Evolutionary conservation across 2,113 vertebrate species (phyloP), one percentile per base, ranked within the genome.

Genomic region (Vulpes ferrilata): DNA sequence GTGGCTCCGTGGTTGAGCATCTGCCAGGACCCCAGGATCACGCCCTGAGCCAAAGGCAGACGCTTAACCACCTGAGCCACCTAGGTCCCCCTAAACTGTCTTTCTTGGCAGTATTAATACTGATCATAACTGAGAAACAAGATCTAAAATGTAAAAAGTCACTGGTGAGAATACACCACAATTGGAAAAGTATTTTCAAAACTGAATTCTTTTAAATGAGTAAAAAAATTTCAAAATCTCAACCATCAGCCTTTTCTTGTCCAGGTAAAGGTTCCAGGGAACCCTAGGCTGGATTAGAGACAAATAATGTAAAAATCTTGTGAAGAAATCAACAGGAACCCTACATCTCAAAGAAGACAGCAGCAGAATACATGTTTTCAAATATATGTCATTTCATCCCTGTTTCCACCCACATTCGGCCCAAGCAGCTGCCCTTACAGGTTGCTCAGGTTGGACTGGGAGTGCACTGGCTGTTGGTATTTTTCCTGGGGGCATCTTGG

Each of bases 371-470:
- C 71, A 17, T 74, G 88, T 89, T 97, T 95, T 85, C 76, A 65
- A 23, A 82, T 55, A 59, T 11, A 53, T 83, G 82, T 97, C 97
- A 57, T 71, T 85, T 62, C 38, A 60, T 94, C 94, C 88, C 43
- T 78, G 48, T 43, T 96, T 71, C 94, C 85, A 74, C 96, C 93
- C 96, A 97, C 90, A 32, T 51, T 81, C 71, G 73, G 60, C 79
- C 71, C 73, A 32, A 83, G 79, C 79, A 94, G 88, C 97, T 0
- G 27, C 97, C 92, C 97, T 65, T 97, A 93, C 98, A 93, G 97
- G 97, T 98, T 97, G 95, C 97, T 97, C 97, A 98, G 97, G 97
- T 98, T 84, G 80, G 90, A 96, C 94, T 13, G 82, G 97, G 88
- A 95, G 38, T 8, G 4, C 48, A 6, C 76, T 71, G 87, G 51